Base-by-base conservation (phyloP, 2,113 vertebrate species). In the Carettochelys insculpta region DNA sequence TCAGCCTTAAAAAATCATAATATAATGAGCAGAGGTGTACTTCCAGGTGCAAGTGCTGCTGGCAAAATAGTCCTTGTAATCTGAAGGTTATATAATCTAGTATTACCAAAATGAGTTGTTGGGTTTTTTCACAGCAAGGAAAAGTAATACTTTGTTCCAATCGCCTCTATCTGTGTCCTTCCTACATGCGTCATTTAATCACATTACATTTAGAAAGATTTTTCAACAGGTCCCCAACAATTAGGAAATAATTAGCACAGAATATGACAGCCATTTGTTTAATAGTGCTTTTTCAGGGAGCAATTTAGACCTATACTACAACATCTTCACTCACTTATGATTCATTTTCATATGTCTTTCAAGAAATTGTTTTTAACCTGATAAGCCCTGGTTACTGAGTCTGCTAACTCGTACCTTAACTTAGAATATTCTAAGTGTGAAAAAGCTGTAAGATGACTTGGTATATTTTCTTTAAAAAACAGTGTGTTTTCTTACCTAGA, bases 401-500 rank as follows among this genome's bases (percentile, higher is more conserved):
- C 77, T 82, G 52, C 52, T 34, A 12, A 34, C 52, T 78, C 41
- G 56, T 77, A n/a, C 34, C 10, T 25, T 41, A 38, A 1, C 58
- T 48, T 43, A 24, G 19, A 4, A 4, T 58, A 11, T 5, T 29
- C 16, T 80, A n/a, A 31, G 22, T 5, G 65, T 43, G 41, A 54
- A 13, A 51, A 8, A 43, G 7, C 52, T 12, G 27, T 61, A 11
- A 47, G 79, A 3, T 13, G 31, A 48, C 29, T 45, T 75, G 58
- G 16, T 38, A 7, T 8, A 0, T 27, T 3, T 9, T 22, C 1
- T 58, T 31, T 73, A 25, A 29, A 51, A 50, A 9, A 7, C 31
- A 1, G 34, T 84, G 61, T 9, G 81, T 82, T n/a, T 88, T 90
- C 1, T 89, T 90, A 90, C 93, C 85, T 89, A 99, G 98, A 88